Conservation (phyloP, 2,113 vertebrate genomes). For the Festucalex cinctus region DNA sequence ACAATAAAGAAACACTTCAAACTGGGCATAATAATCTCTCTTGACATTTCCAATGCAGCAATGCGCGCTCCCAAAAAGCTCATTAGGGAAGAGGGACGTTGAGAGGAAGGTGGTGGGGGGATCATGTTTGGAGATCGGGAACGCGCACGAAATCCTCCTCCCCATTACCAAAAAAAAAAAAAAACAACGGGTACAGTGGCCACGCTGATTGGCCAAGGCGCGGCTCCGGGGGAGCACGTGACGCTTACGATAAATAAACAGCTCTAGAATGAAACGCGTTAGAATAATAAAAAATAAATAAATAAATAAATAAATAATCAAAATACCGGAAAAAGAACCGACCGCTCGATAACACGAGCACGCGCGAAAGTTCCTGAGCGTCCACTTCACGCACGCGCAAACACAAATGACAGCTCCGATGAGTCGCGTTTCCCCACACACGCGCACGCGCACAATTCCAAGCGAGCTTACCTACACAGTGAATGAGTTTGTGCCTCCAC, state of each 20-base stretch:
- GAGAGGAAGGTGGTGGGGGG: not conserved
- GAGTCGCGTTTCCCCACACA: not conserved
- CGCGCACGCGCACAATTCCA: slow-evolving; percentile 52
- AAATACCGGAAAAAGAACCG: not conserved
- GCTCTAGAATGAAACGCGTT: slow-evolving; percentile 37
- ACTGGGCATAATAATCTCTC: slow-evolving; percentile 55
- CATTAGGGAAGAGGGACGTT: slow-evolving; percentile 36
- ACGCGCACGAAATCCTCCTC: slow-evolving; percentile 55
- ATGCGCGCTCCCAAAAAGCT: slow-evolving; percentile 68
- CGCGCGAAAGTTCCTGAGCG: not conserved
- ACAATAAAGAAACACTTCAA: slow-evolving; percentile 19
- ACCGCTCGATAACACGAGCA: not conserved
- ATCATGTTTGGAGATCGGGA: slow-evolving; percentile 51
- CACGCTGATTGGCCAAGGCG: slow-evolving; percentile 57
- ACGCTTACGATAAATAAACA: slow-evolving; percentile 79
- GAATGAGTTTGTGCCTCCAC: slow-evolving; percentile 85
- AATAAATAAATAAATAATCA: slow-evolving; percentile 3
- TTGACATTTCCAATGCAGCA: slow-evolving; percentile 73
- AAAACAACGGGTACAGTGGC: slow-evolving; percentile 38
- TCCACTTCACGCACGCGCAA: not conserved
- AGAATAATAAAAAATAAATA: too few relatives aligned
- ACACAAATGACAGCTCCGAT: slow-evolving; percentile 41
- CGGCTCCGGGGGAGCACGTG: slow-evolving; percentile 69
- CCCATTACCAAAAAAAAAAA: slow-evolving; percentile 45
- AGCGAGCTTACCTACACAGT: slow-evolving; percentile 86